These are phyloP conservation scores for Propsilocerus akamusi DNA, from an alignment of 1,140 invertebrate genomes.

Conservation along the genomic window DNA sequence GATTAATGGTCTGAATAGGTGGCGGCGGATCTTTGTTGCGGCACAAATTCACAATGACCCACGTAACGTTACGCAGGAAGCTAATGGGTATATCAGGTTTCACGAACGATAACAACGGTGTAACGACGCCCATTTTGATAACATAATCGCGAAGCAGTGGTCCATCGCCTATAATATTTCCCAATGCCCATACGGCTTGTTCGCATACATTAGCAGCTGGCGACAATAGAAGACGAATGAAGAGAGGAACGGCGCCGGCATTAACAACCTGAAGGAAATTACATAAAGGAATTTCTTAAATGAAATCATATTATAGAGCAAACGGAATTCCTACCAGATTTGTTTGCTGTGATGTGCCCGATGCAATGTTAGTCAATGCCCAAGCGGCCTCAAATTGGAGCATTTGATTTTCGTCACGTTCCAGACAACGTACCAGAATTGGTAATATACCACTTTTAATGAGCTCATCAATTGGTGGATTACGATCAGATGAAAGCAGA, in stretches of 20 bases:
- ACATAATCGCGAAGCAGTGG: slow-evolving; percentile 79
- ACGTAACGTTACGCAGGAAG: slow-evolving; percentile 92
- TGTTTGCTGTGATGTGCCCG: slow-evolving; percentile 90
- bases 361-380: slow-evolving; percentile 98
- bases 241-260: slow-evolving; percentile 88
- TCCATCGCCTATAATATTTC: slow-evolving; percentile 88
- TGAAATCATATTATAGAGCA: too few relatives aligned
- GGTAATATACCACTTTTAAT: slow-evolving; percentile 88
- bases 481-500: slow-evolving; percentile 88
- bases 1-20: slow-evolving; percentile 65
- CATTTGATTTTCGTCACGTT: slow-evolving; percentile 68
- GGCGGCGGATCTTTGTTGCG: slow-evolving; percentile 90
- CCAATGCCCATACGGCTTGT: slow-evolving; percentile 97
- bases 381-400: slow-evolving; percentile 98
- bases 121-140: slow-evolving; percentile 75
- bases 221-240: slow-evolving; percentile 77
- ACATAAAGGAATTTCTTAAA: background rate
- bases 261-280: slow-evolving; percentile 56
- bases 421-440: slow-evolving; percentile 78
- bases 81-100: slow-evolving; percentile 82
- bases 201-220: slow-evolving; percentile 95
- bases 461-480: slow-evolving; percentile 96
- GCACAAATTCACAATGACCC: slow-evolving; percentile 95
- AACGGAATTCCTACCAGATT: slow-evolving; percentile 35
- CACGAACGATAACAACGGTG: slow-evolving; percentile 76